Conservation (phyloP, 2,888 invertebrate genomes). For the Lasioglossum morio region DNA sequence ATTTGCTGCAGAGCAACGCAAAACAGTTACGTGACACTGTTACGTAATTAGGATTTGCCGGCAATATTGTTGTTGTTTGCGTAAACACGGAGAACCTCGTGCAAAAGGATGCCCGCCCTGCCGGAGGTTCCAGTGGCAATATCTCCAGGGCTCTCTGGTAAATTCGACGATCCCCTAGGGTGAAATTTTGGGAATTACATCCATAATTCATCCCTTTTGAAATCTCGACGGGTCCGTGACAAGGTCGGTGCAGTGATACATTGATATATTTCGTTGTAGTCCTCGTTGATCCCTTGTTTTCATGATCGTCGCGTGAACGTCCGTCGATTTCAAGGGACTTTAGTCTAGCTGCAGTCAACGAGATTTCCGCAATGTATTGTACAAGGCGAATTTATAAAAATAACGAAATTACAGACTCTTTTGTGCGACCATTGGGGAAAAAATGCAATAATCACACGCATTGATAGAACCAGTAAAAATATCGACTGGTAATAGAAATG, state of each 20-base stretch:
- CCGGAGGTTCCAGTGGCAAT: background rate
- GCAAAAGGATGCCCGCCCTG: background rate
- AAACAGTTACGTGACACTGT: constrained; percentile 71
- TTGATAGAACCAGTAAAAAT: background rate
- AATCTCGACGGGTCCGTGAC: background rate
- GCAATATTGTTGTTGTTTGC: constrained; percentile 62
- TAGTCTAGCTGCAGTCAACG: no score
- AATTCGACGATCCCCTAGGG: background rate
- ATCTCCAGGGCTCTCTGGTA: background rate
- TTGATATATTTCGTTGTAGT: background rate
- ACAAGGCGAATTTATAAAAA: background rate
- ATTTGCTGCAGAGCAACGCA: constrained; percentile 7
- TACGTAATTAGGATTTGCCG: constrained; percentile 70
- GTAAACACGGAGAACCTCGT: constrained; percentile 27
- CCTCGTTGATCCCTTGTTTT: background rate
- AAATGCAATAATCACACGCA: background rate
- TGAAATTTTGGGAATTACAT: constrained; percentile 12
- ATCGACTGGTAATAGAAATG: background rate
- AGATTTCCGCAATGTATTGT: background rate
- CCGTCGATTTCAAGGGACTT: background rate
- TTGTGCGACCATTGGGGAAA: background rate
- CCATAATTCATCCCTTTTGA: background rate
- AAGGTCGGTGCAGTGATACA: background rate
- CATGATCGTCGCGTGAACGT: background rate
- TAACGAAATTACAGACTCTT: background rate